Evolutionary conservation across 2,113 vertebrate genomes (phyloP), one percentile per base, ranked within the genome.

Genomic region (Sapajus apella): DNA sequence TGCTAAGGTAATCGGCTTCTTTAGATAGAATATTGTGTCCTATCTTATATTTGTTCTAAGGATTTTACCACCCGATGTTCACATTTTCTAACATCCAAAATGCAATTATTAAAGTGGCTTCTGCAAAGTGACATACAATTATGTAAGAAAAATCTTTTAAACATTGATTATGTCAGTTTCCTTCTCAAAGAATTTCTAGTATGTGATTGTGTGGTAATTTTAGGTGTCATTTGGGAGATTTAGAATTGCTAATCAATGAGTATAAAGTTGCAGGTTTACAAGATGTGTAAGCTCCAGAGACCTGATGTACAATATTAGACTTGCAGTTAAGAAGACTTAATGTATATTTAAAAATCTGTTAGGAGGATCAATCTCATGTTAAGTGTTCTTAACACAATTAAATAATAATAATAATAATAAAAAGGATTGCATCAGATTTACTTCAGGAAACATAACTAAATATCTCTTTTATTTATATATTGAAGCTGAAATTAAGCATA

Each of bases 31-130:
- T 30, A 55, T 35, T 90, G 50, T 21, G 7, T 55, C 64, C 87
- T 27, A 12, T 18, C 80, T 64, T 79, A 47, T 94, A 81, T 94
- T 95, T 70, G 18, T 68, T 93, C 61, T 61, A 79, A 95, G 17
- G 16, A 6, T 2, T 91, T 97, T 64, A 0, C 45, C 7, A 56
- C 13, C 35, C 94, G 58, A 84, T 12, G 50, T 82, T 73, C 20
- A 81, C 37, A 88, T 50, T 85, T 96, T 95, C 52, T 55, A 91
- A 94, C 8, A 81, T 64, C 76, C 68, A 68, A 79, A 95, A 21
- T 77, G 9, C 3, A 92, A 32, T 93, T 94, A 76, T 61, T 90
- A 83, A 20, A 80, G 6, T 84, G 11, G 2, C 35, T 89, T 85
- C 66, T 96, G 43, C 20, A 90, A 21, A 17, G 4, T 50, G 79